Percentiles rank a stretch among this genome's conserved stretches.
These are phyloP conservation scores for Orussus abietinus DNA, from an alignment of 1,140 invertebrate species.

Conservation along the genomic window DNA sequence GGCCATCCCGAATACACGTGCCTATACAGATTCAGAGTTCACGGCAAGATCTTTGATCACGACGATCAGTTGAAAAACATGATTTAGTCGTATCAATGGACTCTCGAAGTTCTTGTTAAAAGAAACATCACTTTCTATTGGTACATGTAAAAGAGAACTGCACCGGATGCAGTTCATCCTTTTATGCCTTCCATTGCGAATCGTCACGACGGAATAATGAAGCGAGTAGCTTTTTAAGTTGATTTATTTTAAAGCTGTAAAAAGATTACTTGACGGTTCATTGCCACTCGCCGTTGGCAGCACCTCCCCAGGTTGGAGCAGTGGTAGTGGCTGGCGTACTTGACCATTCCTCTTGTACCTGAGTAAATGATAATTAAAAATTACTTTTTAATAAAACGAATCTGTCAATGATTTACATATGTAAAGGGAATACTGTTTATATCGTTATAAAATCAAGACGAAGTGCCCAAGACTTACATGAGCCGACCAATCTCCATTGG, in stretches of 20 bases:
- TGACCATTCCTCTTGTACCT: constrained; percentile 42
- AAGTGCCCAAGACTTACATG: constrained; percentile 16
- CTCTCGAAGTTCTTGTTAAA: no score
- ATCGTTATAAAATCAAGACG: neutral
- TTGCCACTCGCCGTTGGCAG: constrained; percentile 34
- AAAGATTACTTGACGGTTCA: constrained; percentile 15
- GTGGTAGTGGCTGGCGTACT: constrained; percentile 20
- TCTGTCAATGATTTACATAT: no score
- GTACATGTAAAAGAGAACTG: no score
- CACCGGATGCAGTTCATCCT: no score
- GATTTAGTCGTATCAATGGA: no score
- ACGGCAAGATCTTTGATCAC: constrained; percentile 64
- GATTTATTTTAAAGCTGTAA: no score
- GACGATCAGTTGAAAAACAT: no score
- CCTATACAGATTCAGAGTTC: constrained; percentile 91
- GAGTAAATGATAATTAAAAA: neutral
- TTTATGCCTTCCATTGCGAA: no score
- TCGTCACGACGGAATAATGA: no score
- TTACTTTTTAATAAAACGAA: neutral
- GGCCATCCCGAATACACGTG: constrained; percentile 92
- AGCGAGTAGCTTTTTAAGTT: no score
- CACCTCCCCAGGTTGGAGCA: constrained; percentile 43
- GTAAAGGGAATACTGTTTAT: no score
- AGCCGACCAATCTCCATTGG: constrained; percentile 57
- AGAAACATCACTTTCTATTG: no score